Base-by-base conservation (phyloP, 2,113 vertebrate species). In the Plestiodon gilberti region DNA sequence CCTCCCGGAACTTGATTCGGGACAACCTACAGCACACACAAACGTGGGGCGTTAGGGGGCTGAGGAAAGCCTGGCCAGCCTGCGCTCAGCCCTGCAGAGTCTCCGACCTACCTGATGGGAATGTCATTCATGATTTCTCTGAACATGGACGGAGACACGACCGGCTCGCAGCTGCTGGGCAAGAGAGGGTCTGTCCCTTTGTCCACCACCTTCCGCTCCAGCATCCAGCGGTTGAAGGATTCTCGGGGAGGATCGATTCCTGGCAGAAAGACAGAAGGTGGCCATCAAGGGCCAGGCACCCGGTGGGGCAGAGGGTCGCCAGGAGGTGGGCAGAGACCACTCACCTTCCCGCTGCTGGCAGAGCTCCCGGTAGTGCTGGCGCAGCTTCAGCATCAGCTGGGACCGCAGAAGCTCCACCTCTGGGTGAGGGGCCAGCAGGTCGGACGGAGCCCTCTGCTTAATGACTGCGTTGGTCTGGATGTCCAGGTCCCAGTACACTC, bases 91-190 rank as follows among this genome's bases (percentile, higher is more conserved):
- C 14, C 33, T 2, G 6, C 55, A 9, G 13, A 55, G 17, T n/a
- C n/a, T n/a, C n/a, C n/a, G n/a, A n/a, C n/a, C 13, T 95, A 97
- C 99, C 99, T 99, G 96, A 99, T 99, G 87, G 99, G 99, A 95
- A 99, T 99, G 97, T 99, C 99, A 57, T 99, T 99, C 98, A 99
- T 99, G 94, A 99, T 98, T 96, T 99, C 99, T 88, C 98, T 97
- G 95, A 99, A 99, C 99, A 99, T 99, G 94, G 98, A 99, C 9
- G 98, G 97, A 6, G 99, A 99, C 65, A 99, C 97, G 18, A 98
- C 90, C 0, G 98, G 98, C 43, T 99, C 98, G 3, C 99, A 99
- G 92, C 98, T 98, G 89, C 99, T 99, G 0, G 99, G 99, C 84
- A 99, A 88, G 75, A 99, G 93, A 11, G 99, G 98, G 92, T 99